Conservation (phyloP, 2,797 vertebrate species). For the Lophius americanus region DNA sequence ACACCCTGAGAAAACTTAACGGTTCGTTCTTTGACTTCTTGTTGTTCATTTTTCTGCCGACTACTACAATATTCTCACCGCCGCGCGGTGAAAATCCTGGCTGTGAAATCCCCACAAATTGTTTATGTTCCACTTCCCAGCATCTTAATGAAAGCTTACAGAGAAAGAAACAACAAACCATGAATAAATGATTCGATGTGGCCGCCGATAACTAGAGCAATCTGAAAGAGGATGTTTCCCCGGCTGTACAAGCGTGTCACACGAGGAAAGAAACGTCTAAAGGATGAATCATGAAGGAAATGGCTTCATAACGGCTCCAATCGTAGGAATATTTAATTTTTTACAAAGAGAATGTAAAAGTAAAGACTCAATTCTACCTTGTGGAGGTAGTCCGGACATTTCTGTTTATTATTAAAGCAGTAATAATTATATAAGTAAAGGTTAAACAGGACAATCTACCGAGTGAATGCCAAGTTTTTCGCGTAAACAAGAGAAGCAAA, state of each 20-base stretch:
- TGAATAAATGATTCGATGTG: slow-evolving; percentile 64
- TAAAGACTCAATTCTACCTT: not conserved
- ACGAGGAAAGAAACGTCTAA: slow-evolving; percentile 19
- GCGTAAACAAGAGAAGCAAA: not conserved
- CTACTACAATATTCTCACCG: not conserved
- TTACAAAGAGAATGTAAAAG: not conserved
- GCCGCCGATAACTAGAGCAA: slow-evolving; percentile 52
- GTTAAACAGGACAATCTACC: not conserved
- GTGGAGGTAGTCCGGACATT: not conserved
- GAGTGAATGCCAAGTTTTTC: slow-evolving; percentile 9
- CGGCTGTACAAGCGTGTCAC: slow-evolving; percentile 45
- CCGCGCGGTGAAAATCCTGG: slow-evolving; percentile 15
- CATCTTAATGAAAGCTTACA: slow-evolving; percentile 38
- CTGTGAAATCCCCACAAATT: slow-evolving; percentile 15
- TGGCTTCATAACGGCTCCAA: too few species aligned
- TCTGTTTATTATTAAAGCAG: slow-evolving; percentile 4
- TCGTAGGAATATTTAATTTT: not conserved
- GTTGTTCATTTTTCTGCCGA: not conserved
- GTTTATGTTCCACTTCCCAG: slow-evolving; percentile 38
- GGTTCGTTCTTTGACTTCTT: not conserved
- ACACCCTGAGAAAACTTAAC: slow-evolving; percentile 53
- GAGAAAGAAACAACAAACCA: slow-evolving; percentile 32
- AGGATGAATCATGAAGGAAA: slow-evolving; percentile 10
- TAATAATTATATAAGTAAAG: not conserved
- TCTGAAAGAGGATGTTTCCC: slow-evolving; percentile 51